Base-by-base conservation (phyloP, 2,113 vertebrate species). In the Rhea americana region DNA sequence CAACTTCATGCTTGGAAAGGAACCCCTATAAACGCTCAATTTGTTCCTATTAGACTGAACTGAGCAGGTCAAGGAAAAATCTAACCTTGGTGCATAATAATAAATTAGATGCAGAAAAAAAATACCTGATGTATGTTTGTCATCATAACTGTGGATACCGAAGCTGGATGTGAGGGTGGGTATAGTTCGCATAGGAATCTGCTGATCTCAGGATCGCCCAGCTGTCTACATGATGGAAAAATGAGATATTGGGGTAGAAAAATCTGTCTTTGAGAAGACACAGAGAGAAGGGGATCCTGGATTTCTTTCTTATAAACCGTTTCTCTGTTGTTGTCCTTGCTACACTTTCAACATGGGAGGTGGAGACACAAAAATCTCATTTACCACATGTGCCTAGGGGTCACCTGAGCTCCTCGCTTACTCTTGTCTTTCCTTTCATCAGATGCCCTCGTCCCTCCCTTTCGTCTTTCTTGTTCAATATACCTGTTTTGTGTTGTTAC, bases 41-140 rank as follows among this genome's bases (percentile, higher is more conserved):
- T 90, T 96, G 61, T 89, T 95, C 82, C 87, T 89, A 82, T 84
- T 86, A 93, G 37, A 28, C 26, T 58, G 87, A 51, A 63, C 84
- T 53, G 78, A 86, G 70, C 59, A 84, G 92, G 91, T 94, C 93
- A 92, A 58, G 72, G 62, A n/a, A 96, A 90, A 88, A n/a, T 37
- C 32, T 70, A 92, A 94, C 86, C 90, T 94, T 86, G 79, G 26
- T 56, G 68, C 41, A 53, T 87, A 71, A 70, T 62, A 82, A 68
- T 58, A 77, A 95, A 82, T 45, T 50, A 87, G 82, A 77, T 43
- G n/a, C 51, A 50, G 80, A 30, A 56, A n/a, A 80, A 83, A 93
- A 93, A 73, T 43, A 68, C 41, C 84, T 76, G 61, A 8, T 74
- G 35, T 90, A 26, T 89, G 83, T 87, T 96, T 89, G 89, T 66